Percentiles rank a stretch among this genome's conserved stretches.
Evolutionary conservation across 2,888 invertebrate genomes (phyloP).

Genomic region (Emmelina monodactyla): DNA sequence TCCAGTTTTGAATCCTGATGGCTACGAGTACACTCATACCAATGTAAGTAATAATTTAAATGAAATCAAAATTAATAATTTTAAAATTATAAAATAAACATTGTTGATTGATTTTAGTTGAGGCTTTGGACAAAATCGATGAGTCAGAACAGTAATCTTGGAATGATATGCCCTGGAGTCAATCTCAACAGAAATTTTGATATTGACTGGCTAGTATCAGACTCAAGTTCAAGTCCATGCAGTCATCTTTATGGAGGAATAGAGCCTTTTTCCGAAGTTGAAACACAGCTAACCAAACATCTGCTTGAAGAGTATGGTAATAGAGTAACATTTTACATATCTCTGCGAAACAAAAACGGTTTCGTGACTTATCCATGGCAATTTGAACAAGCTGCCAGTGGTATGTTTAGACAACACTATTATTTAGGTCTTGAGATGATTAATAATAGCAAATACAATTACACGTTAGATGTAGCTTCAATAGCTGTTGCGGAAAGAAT

Average conservation of each 20-base stretch:
- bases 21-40: slow-evolving; percentile 71
- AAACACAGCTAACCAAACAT: slow-evolving; percentile 64
- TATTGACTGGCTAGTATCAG: slow-evolving; percentile 71
- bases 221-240: slow-evolving; percentile 68
- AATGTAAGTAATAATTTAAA: slow-evolving; percentile 37
- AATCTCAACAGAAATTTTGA: slow-evolving; percentile 82
- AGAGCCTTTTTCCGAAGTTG: slow-evolving; percentile 71
- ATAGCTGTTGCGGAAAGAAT: slow-evolving; percentile 31
- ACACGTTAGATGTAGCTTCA: slow-evolving; percentile 32
- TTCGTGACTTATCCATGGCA: slow-evolving; percentile 75
- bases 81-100: background rate
- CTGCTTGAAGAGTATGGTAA: slow-evolving; percentile 55
- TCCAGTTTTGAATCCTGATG: slow-evolving; percentile 78
- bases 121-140: slow-evolving; percentile 75
- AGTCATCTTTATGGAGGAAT: slow-evolving; percentile 69
- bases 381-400: slow-evolving; percentile 55
- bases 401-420: slow-evolving; percentile 37
- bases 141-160: slow-evolving; percentile 37
- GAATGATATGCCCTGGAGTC: slow-evolving; percentile 68
- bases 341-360: slow-evolving; percentile 80
- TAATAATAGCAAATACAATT: slow-evolving; percentile 24
- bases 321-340: slow-evolving; percentile 69
- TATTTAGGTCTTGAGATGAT: slow-evolving; percentile 34
- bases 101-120: slow-evolving; percentile 37
- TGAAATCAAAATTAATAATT: background rate